Base-by-base conservation (phyloP, 2,888 invertebrate genomes). In the Phortica okadai region DNA sequence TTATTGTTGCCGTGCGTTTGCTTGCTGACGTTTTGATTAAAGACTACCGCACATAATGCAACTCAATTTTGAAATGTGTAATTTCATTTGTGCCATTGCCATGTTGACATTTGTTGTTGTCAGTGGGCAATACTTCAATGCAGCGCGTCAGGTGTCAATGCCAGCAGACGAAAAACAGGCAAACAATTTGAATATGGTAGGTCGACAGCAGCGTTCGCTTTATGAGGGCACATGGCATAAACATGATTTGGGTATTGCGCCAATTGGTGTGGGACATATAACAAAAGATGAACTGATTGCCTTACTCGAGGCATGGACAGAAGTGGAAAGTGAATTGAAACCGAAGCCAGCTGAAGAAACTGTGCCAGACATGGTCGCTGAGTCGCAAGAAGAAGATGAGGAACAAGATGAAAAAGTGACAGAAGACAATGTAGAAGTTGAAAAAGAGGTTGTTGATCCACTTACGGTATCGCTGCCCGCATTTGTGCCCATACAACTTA, bases 401-500 rank as follows among this genome's bases (percentile, higher is more conserved):
- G 89, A 92, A 2, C 89, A 90, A 74, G 85, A 90, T 0, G 85
- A 82, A 6, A 80, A 82, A 0, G 83, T 82, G 4, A 83, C 87
- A 0, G 92, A 92, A 74, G 89, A 92, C 0, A 87, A 91, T 77
- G 86, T 92, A 0, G 88, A 84, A 80, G 45, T 74, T 0, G 79
- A 72, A 42, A 81, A 82, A 0, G 79, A 74, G 78, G 76, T 85
- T 8, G 84, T 83, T 14, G 83, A 16, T 21, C 90, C 90, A 4
- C 76, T 90, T 0, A 88, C 89, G 0, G 89, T 90, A 0, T 85
- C 86, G 0, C 74, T 90, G 59, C 90, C 91, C 4, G 90, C 90
- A 11, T 90, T 90, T 77, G 90, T 90, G 21, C 90, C 90, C 44
- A 84, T 90, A 4, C 90, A 90, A 67, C 78, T 90, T 2, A 85